Evolutionary conservation across 2,113 vertebrate genomes (phyloP), one percentile per base, ranked within the genome.

Genomic region (Cryptotis parvus): DNA sequence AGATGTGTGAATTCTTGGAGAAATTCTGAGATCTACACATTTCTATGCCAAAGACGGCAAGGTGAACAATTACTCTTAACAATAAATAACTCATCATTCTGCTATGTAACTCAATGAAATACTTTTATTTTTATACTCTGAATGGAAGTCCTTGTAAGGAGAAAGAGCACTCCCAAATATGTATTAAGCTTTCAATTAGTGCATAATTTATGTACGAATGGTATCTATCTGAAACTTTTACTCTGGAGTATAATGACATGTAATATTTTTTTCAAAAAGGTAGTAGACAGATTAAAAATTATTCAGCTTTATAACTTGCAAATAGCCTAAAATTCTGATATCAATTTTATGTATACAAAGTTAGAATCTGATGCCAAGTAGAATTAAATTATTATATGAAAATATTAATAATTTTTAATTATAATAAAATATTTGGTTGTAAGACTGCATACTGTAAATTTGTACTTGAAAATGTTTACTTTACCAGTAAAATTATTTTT

Each of bases 1-100:
- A 81, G 65, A 96, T 92, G 96, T 96, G 96, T 96, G 95, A 96
- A 95, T 95, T 96, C 95, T 95, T 83, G 16, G 87, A 96, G 94
- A 97, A 96, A 92, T 94, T 96, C 95, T 95, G 91, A 96, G 84
- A 95, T 92, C 80, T 95, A 93, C 0, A 11, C 77, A 91, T 95
- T 65, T 93, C 93, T 77, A 92, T 96, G 92, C 94, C 93, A 95
- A 95, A 84, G 77, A 95, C 79, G 92, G 91, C 55, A 94, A 96
- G 92, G 92, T 96, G 92, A 96, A 96, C 89, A 94, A 89, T 94
- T 90, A 77, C 29, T 94, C 90, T 93, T 43, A 90, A 94, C 72
- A 94, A 88, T 94, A 94, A 94, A 88, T 94, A 94, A 89, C 29
- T 91, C 43, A 88, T 83, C 91, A 77, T 70, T 87, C n/a, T 91